phyloP scores from a whole-genome alignment of 2,113 vertebrate species.

The Erythrocercus mccallii region DNA sequence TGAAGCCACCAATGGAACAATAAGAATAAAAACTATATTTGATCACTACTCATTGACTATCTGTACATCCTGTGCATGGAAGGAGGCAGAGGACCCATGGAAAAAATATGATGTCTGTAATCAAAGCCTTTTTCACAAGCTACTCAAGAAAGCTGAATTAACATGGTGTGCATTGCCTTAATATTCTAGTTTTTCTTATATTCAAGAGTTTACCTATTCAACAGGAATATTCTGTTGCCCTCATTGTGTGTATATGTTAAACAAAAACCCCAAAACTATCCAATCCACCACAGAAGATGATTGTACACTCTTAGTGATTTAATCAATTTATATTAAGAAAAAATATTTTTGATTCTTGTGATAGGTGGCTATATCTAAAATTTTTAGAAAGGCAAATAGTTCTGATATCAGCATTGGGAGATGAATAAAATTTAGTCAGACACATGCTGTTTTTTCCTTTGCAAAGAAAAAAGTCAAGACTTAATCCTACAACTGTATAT shows the following conservation, averaged over 20 bases:
- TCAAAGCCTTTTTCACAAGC: background rate
- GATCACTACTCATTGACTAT: background rate
- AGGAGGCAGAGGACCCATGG: background rate
- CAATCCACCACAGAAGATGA: background rate
- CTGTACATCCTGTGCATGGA: background rate
- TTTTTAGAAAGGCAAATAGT: background rate
- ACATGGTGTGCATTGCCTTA: background rate
- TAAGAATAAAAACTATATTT: background rate
- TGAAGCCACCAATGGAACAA: background rate
- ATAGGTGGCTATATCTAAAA: background rate
- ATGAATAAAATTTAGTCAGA: background rate
- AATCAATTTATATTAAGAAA: background rate
- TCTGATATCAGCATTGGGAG: background rate
- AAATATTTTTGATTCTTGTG: background rate
- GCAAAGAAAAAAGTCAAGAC: background rate
- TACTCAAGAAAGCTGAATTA: background rate
- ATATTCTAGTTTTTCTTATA: background rate
- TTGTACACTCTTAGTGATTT: background rate
- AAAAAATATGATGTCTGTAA: background rate
- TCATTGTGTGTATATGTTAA: background rate
- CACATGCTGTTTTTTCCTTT: background rate
- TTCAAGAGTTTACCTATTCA: background rate
- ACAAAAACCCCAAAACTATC: background rate
- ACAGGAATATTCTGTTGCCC: background rate
- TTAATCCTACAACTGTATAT: conserved; percentile 8